Evolutionary conservation across 2,113 vertebrate species (phyloP).

Genomic region (Glareola pratincola): DNA sequence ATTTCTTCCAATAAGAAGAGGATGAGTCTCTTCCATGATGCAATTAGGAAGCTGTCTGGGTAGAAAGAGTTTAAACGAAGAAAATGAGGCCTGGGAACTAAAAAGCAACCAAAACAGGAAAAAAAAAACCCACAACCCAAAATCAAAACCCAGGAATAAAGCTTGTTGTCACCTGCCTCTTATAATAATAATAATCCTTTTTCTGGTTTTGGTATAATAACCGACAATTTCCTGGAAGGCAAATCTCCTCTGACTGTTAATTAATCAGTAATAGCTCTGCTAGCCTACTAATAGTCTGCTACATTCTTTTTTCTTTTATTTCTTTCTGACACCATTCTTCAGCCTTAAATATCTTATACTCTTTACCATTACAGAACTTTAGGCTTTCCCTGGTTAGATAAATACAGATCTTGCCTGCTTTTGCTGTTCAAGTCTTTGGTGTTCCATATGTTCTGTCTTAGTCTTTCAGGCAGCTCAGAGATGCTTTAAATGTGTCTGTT

Average conservation of each 20-base stretch:
- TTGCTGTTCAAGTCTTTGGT: neutral
- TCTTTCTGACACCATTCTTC: neutral
- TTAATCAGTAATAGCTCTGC: neutral
- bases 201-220: neutral
- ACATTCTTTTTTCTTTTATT: neutral
- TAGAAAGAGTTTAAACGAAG: neutral
- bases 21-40: neutral
- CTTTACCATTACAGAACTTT: neutral
- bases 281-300: neutral
- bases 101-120: neutral
- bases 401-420: neutral
- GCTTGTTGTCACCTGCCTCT: neutral
- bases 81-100: neutral
- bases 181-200: neutral
- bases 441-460: neutral
- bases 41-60: neutral
- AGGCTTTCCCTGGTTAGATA: neutral
- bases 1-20: neutral
- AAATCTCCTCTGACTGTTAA: neutral
- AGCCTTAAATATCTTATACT: neutral
- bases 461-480: neutral
- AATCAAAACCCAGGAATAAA: neutral
- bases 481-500: neutral
- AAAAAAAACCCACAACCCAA: neutral
- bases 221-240: neutral